Evolutionary conservation across 1,140 invertebrate genomes (phyloP).

Genomic region (Sinella curviseta): DNA sequence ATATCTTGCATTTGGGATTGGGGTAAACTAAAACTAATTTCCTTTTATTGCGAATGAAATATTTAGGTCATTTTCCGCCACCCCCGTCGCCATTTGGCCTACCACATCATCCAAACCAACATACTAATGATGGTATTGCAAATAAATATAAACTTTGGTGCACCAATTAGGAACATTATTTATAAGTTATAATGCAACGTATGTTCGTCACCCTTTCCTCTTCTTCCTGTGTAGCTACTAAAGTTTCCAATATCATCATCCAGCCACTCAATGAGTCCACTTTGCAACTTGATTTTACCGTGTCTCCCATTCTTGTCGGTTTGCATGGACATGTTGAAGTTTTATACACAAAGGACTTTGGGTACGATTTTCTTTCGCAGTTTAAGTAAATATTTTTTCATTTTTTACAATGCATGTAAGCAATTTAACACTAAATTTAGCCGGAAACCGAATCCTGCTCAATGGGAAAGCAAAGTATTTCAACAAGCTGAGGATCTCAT

Average conservation of each 20-base stretch:
- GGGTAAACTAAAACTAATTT: too few species aligned
- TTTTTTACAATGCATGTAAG: neutral
- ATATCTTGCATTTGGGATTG: too few species aligned
- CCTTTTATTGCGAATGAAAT: too few species aligned
- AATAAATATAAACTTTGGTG: too few species aligned
- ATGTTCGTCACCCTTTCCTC: too few species aligned
- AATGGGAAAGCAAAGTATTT: conserved; percentile 79
- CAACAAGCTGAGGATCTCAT: conserved; percentile 72
- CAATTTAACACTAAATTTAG: neutral
- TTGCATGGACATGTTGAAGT: conserved; percentile 79
- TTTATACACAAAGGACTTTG: conserved; percentile 71
- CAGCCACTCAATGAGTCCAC: conserved; percentile 71
- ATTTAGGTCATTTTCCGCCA: conserved; percentile 9
- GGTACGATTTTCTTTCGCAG: conserved; percentile 58
- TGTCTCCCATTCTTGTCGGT: conserved; percentile 78
- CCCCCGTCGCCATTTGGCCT: conserved; percentile 6
- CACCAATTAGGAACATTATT: too few species aligned
- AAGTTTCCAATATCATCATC: conserved; percentile 49
- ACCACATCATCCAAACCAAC: neutral
- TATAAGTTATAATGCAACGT: too few species aligned
- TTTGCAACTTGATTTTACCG: conserved; percentile 75
- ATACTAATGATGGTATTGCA: neutral
- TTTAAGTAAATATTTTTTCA: neutral
- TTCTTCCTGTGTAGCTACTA: conserved; percentile 31
- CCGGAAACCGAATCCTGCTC: conserved; percentile 44